Evolutionary conservation across 2,113 vertebrate genomes (phyloP).

Genomic region (Austrofundulus limnaeus): DNA sequence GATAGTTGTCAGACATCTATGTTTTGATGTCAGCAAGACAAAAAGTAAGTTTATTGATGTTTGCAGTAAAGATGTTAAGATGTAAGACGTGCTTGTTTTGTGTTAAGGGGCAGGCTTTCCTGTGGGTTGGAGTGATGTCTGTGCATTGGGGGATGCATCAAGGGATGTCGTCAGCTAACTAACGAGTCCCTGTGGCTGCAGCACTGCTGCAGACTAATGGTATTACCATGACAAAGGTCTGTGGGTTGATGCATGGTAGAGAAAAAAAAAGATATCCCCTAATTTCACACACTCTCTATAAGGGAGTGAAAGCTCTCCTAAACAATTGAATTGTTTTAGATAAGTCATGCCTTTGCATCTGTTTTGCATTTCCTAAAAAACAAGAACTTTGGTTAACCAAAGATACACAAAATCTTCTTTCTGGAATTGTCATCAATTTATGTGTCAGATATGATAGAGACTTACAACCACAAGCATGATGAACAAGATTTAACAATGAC

Average conservation of each 20-base stretch:
- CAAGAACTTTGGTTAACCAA: too few species aligned
- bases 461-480: too few species aligned
- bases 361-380: conserved; percentile 16
- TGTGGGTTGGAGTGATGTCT: conserved; percentile 47
- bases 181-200: conserved; percentile 69
- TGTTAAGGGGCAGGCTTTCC: conserved; percentile 59
- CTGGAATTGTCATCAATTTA: too few species aligned
- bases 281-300: conserved; percentile 46
- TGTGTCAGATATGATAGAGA: too few species aligned
- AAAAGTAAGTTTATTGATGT: too few species aligned
- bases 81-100: conserved; percentile 31
- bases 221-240: conserved; percentile 76
- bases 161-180: conserved; percentile 52
- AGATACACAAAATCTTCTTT: too few species aligned
- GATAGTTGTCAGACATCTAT: too few species aligned
- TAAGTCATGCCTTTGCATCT: conserved; percentile 33
- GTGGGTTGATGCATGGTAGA: conserved; percentile 44
- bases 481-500: too few species aligned
- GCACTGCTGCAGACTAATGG: conserved; percentile 61
- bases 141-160: conserved; percentile 27
- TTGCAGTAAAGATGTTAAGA: conserved; percentile 31
- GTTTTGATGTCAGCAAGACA: too few species aligned
- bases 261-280: conserved; percentile 42
- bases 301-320: conserved; percentile 32
- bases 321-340: conserved; percentile 21